Evolutionary conservation across 2,113 vertebrate species (phyloP), one percentile per base, ranked within the genome.

Genomic region (Platycercus adscitus): DNA sequence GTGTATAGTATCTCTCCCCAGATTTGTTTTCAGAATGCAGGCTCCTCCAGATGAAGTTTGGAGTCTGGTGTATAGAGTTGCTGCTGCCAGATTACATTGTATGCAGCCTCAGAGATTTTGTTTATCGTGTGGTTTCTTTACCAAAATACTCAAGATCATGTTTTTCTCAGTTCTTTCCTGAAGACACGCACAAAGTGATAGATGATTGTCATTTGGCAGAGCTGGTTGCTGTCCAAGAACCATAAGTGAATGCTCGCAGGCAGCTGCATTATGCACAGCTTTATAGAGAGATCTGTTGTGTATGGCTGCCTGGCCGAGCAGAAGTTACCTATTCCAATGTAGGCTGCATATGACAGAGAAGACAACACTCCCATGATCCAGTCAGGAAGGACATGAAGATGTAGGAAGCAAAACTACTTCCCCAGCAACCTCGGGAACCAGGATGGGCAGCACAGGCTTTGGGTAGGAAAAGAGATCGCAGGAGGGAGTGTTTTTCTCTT

Each of bases 161-260:
- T 93, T 96, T 92, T 93, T 91, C 85, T 89, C 89, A 66, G 66
- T 49, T 88, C 66, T 73, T 37, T 50, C 72, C 46, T 0, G 1
- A 83, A 86, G 60, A 33, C 16, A 53, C 0, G 2, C 75, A n/a
- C 46, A n/a, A 47, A 90, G 69, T 58, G 88, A 80, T 17, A 31
- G 64, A 80, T 95, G 85, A 35, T 43, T 95, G 72, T 93, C 88
- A 60, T 58, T 88, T 90, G 82, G 61, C 85, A 86, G 41, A 83
- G 68, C 68, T 91, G 85, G 70, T 66, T 83, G 82, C 82, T 80
- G 13, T 19, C 88, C 79, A 71, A 58, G 58, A 88, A 44, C 64
- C 33, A 8, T 49, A 23, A 86, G 70, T 35, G 76, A 46, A 58
- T 2, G 28, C 52, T 89, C 0, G 1, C 77, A 86, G 70, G 65